Evolutionary conservation across 2,113 vertebrate genomes (phyloP), one percentile per base, ranked within the genome.

Genomic region (Datnioides undecimradiatus): DNA sequence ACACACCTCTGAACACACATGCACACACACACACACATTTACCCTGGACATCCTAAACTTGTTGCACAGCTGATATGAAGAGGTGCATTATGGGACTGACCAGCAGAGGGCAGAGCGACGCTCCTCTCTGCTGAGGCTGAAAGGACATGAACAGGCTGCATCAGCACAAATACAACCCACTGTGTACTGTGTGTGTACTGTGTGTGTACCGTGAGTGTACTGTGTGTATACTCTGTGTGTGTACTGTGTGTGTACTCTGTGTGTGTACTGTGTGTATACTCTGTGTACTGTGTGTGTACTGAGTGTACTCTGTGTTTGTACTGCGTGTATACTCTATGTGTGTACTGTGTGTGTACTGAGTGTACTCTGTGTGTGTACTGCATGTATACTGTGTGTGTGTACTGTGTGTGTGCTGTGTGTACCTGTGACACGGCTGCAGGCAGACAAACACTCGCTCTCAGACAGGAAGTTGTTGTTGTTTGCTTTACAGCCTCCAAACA

Each of bases 391-490:
- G 19, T 45, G n/a, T n/a, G 8, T 31, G 12, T 40, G 62, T 46
- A 36, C 23, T 23, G 16, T 5, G 6, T 3, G n/a, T 51, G 6
- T 21, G 27, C 29, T 27, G 12, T 8, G 3, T 7, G 23, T 60
- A 95, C 95, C 93, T 83, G 38, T 74, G 7, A 92, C 85, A 4
- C 88, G 89, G 0, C 46, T 87, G 90, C 98, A 99, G 78, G 97
- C 96, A 0, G 91, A 84, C 27, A 52, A 1, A 83, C 98, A 99
- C 46, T 97, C 96, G 0, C 92, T 67, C 43, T 95, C 31, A 0
- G 90, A 55, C 65, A 99, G 81, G 78, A 95, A 99, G 91, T 99
- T 99, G 92, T 99, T 99, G 67, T 93, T 90, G 87, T 99, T 99
- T 45, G 89, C 72, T 62, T 94, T 94, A 89, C 98, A 99, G 63